Base-by-base conservation (phyloP, 2,888 invertebrate species). In the Eulithis prunata region DNA sequence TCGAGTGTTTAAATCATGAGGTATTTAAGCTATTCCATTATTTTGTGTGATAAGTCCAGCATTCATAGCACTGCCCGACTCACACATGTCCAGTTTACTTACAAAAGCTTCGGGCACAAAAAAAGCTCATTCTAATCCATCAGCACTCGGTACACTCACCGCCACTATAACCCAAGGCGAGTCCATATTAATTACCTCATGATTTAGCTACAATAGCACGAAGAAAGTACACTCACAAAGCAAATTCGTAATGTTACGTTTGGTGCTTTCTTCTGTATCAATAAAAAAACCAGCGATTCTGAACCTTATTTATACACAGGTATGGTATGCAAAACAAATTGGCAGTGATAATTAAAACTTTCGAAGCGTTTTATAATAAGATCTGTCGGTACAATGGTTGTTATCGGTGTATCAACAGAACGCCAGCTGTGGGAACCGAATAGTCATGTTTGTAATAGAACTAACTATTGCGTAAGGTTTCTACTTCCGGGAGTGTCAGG, bases 161-260 rank as follows among this genome's bases (percentile, higher is more conserved):
- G 55, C 43, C 43, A 51, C 47, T 32, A 60, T 66, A 68, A 68
- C 61, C 71, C 52, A 64, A 72, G 78, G 76, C 76, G 70, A 69
- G 71, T 68, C 76, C 71, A 75, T 77, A 83, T 82, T 87, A 86
- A 87, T 87, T 86, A 86, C 77, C 77, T 77, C 75, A 75, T 79
- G 80, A 82, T 79, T 74, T 72, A 78, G 78, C 78, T 78, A 85
- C 83, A 85, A 85, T 83, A 76, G 80, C 72, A 36, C 74, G 81
- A 88, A 87, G 90, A 90, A 90, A 90, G 90, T 88, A 75, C 75
- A 74, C 78, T 78, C 72, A 88, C 87, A 83, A 85, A 80, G 81
- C 77, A 75, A 76, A 80, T 81, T 80, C 80, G 82, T 85, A 81
- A 86, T 78, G 78, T 88, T 86, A 87, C 88, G 84, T 85, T 72